Evolutionary conservation across 2,888 invertebrate genomes (phyloP), one percentile per base, ranked within the genome.

Genomic region (Philonicus albiceps): DNA sequence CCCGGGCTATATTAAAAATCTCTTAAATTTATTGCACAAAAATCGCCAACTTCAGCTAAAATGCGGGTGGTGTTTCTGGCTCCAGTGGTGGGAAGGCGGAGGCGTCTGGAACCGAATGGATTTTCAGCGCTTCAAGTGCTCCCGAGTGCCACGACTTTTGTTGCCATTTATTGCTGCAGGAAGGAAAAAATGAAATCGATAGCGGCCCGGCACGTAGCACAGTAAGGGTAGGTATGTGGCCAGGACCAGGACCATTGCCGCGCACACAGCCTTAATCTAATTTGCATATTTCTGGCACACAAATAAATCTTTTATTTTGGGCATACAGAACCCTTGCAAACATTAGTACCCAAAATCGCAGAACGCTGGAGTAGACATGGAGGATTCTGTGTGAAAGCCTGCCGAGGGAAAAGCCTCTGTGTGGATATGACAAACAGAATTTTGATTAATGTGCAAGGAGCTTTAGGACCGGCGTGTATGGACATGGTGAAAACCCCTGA

Each of bases 241-340:
- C 16, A 19, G 19, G 64, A 27, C 19, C 27, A 27, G 64, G 64
- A 64, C 64, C 64, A 64, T 22, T 2, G 22, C 64, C n/a, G 84
- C 84, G 73, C 73, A 84, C 73, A 84, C 84, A 40, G 73, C 31
- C 84, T 84, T 73, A 84, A 84, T 84, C 84, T 84, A 72, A 84
- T 84, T 84, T 84, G 84, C 84, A 84, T 84, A 84, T 84, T 84
- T 84, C 84, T 37, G 84, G 73, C 73, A 84, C 84, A 84, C 84
- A 84, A 84, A 84, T 84, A 84, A 84, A 84, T 84, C 84, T 84
- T 84, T 84, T 84, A 84, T 84, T 84, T 73, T 49, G 84, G 84
- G 84, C 81, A 81, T 81, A 53, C 81, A 27, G 73, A 43, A 34
- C 84, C 73, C 84, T 73, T 40, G 73, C 73, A 73, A 84, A 84